phyloP scores from a whole-genome alignment of 2,113 vertebrate species.

The Percina caprodes region DNA sequence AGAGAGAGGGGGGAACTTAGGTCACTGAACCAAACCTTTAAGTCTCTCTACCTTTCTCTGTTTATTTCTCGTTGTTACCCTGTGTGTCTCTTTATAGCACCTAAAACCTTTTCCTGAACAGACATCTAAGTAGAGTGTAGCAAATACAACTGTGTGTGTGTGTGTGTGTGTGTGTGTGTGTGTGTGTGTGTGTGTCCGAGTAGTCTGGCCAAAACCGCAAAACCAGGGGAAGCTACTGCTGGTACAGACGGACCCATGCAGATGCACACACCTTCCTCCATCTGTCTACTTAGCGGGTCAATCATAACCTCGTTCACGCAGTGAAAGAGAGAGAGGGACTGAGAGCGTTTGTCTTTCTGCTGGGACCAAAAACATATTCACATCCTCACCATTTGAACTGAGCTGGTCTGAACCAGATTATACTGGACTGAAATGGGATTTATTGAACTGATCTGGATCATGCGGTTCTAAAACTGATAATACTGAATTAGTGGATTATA shows the following conservation, averaged over 20 bases:
- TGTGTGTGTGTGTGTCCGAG: slow-evolving; percentile 5
- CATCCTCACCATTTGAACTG: slow-evolving; percentile 53
- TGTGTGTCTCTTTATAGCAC: neutral
- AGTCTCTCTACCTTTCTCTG: slow-evolving; percentile 22
- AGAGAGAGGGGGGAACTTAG: slow-evolving; percentile 40
- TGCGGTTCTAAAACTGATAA: slow-evolving; percentile 66
- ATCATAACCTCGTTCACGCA: slow-evolving; percentile 65
- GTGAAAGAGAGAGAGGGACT: slow-evolving; percentile 39
- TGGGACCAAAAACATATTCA: slow-evolving; percentile 47
- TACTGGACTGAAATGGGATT: slow-evolving; percentile 66
- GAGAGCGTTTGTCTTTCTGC: slow-evolving; percentile 43
- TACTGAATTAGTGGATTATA: slow-evolving; percentile 65
- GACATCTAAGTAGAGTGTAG: slow-evolving; percentile 18
- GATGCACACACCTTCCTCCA: slow-evolving; percentile 70
- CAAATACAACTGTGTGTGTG: slow-evolving; percentile 12
- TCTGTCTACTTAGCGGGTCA: slow-evolving; percentile 74
- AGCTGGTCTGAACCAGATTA: slow-evolving; percentile 65
- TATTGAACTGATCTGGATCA: slow-evolving; percentile 64
- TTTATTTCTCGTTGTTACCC: slow-evolving; percentile 12
- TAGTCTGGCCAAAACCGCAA: slow-evolving; percentile 67
- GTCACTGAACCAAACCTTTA: slow-evolving; percentile 36
- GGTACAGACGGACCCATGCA: slow-evolving; percentile 66
- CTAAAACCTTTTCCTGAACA: slow-evolving; percentile 23
- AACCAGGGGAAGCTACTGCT: slow-evolving; percentile 55
- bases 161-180: slow-evolving; percentile 7